phyloP scores from a whole-genome alignment of 2,888 invertebrate species.

The Ophion slaviceki region DNA sequence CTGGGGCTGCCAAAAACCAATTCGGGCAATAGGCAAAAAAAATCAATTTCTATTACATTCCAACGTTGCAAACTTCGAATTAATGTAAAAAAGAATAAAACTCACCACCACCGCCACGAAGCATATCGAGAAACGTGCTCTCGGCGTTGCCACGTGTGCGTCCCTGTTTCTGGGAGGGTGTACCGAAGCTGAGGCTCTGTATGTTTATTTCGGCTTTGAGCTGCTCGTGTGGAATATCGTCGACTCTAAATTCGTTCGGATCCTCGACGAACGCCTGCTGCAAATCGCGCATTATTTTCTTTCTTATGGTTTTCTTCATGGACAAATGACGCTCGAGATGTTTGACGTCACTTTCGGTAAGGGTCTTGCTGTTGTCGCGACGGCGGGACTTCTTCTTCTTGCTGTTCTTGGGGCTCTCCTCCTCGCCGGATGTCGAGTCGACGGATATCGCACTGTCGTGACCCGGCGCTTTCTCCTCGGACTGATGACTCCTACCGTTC shows the following conservation, averaged over 20 bases:
- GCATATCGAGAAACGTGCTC: conserved; percentile 88
- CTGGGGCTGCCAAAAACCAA: background rate
- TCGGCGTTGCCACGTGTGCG: conserved; percentile 84
- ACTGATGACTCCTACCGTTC: conserved; percentile 75
- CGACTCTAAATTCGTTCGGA: conserved; percentile 89
- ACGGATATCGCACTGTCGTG: conserved; percentile 83
- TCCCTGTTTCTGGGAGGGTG: conserved; percentile 83
- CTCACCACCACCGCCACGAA: conserved; percentile 85
- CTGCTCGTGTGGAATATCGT: conserved; percentile 88
- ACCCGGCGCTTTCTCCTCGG: conserved; percentile 80
- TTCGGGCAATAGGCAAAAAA: background rate
- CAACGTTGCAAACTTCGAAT: background rate
- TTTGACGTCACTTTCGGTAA: conserved; percentile 88
- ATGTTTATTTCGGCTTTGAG: conserved; percentile 88
- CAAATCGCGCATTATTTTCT: conserved; percentile 93
- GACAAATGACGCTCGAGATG: conserved; percentile 92
- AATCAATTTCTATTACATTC: background rate
- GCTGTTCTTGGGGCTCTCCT: conserved; percentile 83
- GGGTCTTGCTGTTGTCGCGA: conserved; percentile 89
- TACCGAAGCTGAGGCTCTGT: conserved; percentile 87
- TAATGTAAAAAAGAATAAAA: background rate
- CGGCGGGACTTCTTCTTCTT: conserved; percentile 87
- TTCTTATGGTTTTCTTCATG: conserved; percentile 94
- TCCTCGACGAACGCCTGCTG: conserved; percentile 90
- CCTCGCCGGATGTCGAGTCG: conserved; percentile 83